Percentiles rank a stretch among this genome's conserved stretches.
Conservation (phyloP, 2,797 vertebrate species). For the Ctenosaura bakeri region DNA sequence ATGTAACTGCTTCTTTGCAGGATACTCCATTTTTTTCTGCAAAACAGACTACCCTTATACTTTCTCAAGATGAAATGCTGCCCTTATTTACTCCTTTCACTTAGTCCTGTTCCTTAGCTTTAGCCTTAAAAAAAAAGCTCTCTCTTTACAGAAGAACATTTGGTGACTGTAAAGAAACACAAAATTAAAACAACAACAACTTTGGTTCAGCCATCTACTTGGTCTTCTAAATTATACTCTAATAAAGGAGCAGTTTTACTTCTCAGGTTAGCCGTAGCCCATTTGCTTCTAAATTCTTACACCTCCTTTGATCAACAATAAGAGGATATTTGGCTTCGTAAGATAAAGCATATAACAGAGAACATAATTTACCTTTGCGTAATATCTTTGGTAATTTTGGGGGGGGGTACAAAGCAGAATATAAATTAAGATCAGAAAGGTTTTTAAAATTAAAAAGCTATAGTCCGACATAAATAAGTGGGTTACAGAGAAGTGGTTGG, state of each 20-base stretch:
- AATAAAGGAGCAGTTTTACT: constrained; percentile 82
- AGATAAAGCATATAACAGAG: constrained; percentile 97
- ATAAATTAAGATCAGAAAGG: constrained; percentile 87
- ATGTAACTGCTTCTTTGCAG: constrained; percentile 77
- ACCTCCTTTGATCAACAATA: constrained; percentile 88
- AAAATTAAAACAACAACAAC: constrained; percentile 80
- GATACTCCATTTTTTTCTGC: constrained; percentile 57
- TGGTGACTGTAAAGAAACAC: constrained; percentile 88
- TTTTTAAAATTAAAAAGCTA: constrained; percentile 84
- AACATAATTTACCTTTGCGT: constrained; percentile 92
- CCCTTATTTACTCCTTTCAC: constrained; percentile 64
- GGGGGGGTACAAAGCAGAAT: constrained; percentile 83
- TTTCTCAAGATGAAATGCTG: constrained; percentile 76
- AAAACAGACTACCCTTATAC: constrained; percentile 69
- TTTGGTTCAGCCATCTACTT: constrained; percentile 89
- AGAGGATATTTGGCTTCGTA: constrained; percentile 97
- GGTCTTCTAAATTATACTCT: constrained; percentile 81
- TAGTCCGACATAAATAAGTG: constrained; percentile 86
- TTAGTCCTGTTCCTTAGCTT: constrained; percentile 82
- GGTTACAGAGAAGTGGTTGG: constrained; percentile 86
- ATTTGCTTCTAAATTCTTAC: constrained; percentile 84
- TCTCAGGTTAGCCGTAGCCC: constrained; percentile 82
- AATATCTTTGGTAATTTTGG: constrained; percentile 98
- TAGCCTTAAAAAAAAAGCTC: constrained; percentile 68
- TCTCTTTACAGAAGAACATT: constrained; percentile 80